Conservation (phyloP, 2,888 invertebrate species). For the Tinea trinotella region DNA sequence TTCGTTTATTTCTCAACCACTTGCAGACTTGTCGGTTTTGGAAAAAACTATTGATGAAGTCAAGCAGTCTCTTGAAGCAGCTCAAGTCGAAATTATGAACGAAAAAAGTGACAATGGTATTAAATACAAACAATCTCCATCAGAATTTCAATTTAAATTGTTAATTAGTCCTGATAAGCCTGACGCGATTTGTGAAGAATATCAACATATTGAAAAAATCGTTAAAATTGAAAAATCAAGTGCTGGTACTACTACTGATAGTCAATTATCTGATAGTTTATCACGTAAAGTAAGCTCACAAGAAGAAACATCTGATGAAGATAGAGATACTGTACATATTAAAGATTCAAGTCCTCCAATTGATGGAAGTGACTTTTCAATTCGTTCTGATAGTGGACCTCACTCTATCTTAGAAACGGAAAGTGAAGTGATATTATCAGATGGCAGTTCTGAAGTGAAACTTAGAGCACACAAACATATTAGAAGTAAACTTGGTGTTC, state of each 20-base stretch:
- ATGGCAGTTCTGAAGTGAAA: conserved; percentile 61
- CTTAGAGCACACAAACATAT: conserved; percentile 58
- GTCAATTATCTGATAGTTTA: conserved; percentile 53
- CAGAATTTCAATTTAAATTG: conserved; percentile 80
- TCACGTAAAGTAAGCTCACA: conserved; percentile 56
- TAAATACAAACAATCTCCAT: conserved; percentile 80
- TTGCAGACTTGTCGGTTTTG: conserved; percentile 70
- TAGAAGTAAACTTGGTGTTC: conserved; percentile 58
- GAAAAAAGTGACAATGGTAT: conserved; percentile 75
- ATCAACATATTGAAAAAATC: conserved; percentile 60
- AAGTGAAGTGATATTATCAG: conserved; percentile 56
- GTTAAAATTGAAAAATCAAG: conserved; percentile 30
- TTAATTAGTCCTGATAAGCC: conserved; percentile 68
- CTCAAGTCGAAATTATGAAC: conserved; percentile 78
- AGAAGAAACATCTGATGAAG: conserved; percentile 70
- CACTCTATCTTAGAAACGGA: conserved; percentile 67
- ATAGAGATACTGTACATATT: conserved; percentile 49
- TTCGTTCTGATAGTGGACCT: conserved; percentile 63
- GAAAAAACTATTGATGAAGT: conserved; percentile 81
- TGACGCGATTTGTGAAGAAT: conserved; percentile 74
- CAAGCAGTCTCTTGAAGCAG: conserved; percentile 79
- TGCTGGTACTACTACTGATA: conserved; percentile 30
- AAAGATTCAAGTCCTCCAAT: conserved; percentile 56
- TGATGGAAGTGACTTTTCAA: conserved; percentile 52
- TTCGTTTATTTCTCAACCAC: conserved; percentile 64